Conservation (phyloP, 1,140 invertebrate genomes). For the Aphidius gifuensis region DNA sequence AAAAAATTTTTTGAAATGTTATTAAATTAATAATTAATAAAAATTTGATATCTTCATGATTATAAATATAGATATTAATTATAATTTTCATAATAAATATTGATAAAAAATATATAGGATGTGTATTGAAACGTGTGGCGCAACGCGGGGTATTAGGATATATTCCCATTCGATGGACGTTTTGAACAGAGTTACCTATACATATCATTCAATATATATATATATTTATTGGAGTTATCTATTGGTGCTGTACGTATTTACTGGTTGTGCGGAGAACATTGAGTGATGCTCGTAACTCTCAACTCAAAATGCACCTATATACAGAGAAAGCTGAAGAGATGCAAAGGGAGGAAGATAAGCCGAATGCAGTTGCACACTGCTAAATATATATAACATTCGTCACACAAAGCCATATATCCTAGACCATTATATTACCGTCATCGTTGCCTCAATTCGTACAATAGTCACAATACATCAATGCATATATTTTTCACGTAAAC, state of each 20-base stretch:
- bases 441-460: not conserved
- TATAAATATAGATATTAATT: no score
- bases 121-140: not conserved
- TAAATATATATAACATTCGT: not conserved
- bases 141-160: conserved; percentile 8
- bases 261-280: conserved; percentile 1
- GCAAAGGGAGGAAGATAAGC: not conserved
- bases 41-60: no score
- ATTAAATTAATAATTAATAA: no score
- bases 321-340: not conserved
- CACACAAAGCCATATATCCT: conserved; percentile 8
- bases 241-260: not conserved
- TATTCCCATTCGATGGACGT: conserved; percentile 3
- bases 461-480: not conserved
- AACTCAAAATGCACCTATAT: not conserved
- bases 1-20: no score
- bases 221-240: no score
- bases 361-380: conserved; percentile 7
- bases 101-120: not conserved
- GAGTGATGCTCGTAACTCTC: not conserved
- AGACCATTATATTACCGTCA: conserved; percentile 12
- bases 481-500: not conserved
- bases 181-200: no score
- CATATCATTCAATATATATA: no score
- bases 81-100: no score